Percentiles rank a stretch among this genome's conserved stretches.
phyloP scores from a whole-genome alignment of 2,888 invertebrate genomes.

The Mimachlamys varia region DNA sequence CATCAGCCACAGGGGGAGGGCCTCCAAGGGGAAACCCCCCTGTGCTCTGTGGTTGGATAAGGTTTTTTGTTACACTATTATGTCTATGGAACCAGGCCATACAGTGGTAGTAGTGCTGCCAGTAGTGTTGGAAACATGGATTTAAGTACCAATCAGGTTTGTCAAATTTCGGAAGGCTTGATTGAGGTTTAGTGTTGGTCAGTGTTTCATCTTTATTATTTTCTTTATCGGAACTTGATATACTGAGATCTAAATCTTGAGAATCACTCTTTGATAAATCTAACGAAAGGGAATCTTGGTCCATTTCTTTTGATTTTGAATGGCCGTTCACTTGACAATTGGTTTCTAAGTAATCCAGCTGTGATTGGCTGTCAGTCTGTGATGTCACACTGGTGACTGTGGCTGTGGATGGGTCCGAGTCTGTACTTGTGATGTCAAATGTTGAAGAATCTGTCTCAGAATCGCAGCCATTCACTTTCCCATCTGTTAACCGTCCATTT shows the following conservation, averaged over 20 bases:
- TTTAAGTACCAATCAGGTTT: constrained; percentile 67
- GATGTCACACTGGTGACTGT: constrained; percentile 47
- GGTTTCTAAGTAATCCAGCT: neutral
- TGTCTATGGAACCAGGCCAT: constrained; percentile 73
- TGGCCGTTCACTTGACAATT: neutral
- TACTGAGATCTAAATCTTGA: neutral
- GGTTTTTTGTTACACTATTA: constrained; percentile 58
- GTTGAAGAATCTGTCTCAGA: constrained; percentile 5
- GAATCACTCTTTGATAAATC: constrained; percentile 36
- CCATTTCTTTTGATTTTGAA: neutral
- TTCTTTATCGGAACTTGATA: constrained; percentile 21
- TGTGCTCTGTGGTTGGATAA: constrained; percentile 38
- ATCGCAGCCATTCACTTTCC: neutral
- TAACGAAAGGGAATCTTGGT: neutral
- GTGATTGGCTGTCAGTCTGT: constrained; percentile 23
- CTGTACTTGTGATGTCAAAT: constrained; percentile 46
- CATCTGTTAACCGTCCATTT: neutral
- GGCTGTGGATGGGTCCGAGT: constrained; percentile 37
- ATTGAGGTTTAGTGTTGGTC: neutral
- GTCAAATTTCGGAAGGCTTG: neutral
- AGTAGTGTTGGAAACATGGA: constrained; percentile 69
- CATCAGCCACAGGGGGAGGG: neutral
- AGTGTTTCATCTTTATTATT: constrained; percentile 5
- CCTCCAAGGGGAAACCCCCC: neutral
- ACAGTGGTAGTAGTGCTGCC: constrained; percentile 71